Base-by-base conservation (phyloP, 2,113 vertebrate genomes). In the Apodemus speciosus region DNA sequence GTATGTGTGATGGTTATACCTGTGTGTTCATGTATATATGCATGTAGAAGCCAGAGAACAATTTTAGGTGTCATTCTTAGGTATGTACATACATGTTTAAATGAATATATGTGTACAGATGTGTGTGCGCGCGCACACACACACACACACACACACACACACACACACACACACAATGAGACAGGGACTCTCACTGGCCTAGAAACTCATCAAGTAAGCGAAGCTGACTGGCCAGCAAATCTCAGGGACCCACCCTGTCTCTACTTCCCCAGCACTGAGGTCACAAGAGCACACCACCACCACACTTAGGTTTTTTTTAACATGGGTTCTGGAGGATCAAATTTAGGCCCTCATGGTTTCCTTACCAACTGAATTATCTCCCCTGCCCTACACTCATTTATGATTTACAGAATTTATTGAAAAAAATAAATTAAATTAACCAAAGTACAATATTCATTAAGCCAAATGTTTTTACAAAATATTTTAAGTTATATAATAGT, bases 401-500 rank as follows among this genome's bases (percentile, higher is more conserved):
- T 2, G 14, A 93, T 35, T 27, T 89, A 20, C 2, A 95, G 49
- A 77, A 94, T 73, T 76, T 89, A 79, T 87, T 90, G 60, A 1
- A 92, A 95, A 93, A 75, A 46, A 18, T 46, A 77, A 58, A 95
- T 56, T 79, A 49, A 96, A 43, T 89, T 94, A 83, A 77, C 56
- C 21, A 79, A 84, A 94, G 64, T 38, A 87, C 14, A 92, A 40
- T 16, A 79, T 79, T 87, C 84, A 58, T 84, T 73, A 91, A 94
- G 80, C 35, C 92, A 95, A 90, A 92, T 80, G 21, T 85, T 71
- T 90, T 95, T 60, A 75, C 21, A 86, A 92, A 95, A 93, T 64
- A 92, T 88, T 95, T 90, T 72, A 92, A 21, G 43, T 84, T 91
- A 89, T 14, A 77, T 77, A 76, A 90, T 49, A 97, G 68, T 14